Conservation (phyloP, 2,888 invertebrate species). For the Epinotia brunnichana region DNA sequence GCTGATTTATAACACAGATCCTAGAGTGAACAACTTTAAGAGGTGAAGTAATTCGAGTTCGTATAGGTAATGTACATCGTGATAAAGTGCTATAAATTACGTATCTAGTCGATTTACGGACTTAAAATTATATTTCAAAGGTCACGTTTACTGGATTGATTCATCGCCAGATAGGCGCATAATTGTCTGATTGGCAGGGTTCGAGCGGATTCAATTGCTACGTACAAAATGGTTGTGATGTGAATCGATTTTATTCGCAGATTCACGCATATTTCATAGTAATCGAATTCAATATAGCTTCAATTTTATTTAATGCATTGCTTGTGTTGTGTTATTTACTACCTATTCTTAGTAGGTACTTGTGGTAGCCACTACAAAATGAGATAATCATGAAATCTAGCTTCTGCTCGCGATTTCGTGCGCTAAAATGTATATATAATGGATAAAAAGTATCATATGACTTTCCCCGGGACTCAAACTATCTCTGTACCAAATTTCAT, state of each 20-base stretch:
- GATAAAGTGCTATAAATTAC: neutral
- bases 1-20: neutral
- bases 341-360: no score
- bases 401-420: no score
- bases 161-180: neutral
- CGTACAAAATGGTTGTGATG: slow-evolving; percentile 2
- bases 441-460: no score
- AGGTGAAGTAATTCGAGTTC: neutral
- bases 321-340: no score
- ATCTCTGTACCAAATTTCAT: no score
- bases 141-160: neutral
- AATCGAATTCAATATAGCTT: neutral
- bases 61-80: neutral
- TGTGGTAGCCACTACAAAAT: no score
- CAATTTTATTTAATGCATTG: no score
- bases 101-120: neutral
- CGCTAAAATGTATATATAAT: no score
- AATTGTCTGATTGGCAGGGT: slow-evolving; percentile 20
- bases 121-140: neutral
- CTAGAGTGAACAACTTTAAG: neutral
- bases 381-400: no score
- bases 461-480: no score
- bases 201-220: neutral
- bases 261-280: neutral
- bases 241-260: slow-evolving; percentile 6